Evolutionary conservation across 2,797 vertebrate genomes (phyloP).

Genomic region (Sarcoramphus papa): DNA sequence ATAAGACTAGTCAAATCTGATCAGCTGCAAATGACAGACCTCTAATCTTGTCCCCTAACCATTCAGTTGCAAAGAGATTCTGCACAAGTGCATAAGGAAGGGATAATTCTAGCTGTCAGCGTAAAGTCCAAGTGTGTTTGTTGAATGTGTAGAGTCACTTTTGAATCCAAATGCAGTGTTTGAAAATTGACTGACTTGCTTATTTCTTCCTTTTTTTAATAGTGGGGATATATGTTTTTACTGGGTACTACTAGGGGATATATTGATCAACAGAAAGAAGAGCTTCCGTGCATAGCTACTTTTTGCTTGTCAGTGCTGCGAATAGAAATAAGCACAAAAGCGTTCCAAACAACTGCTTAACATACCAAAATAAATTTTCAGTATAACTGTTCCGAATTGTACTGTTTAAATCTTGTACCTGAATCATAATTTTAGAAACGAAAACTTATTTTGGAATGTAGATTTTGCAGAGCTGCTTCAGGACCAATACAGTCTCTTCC

Average conservation of each 20-base stretch:
- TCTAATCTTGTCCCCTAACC: not conserved
- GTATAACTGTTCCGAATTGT: not conserved
- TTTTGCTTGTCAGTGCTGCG: not conserved
- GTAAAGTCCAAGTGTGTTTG: not conserved
- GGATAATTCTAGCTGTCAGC: not conserved
- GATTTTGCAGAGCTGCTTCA: not conserved
- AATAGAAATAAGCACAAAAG: not conserved
- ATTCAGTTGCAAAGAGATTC: not conserved
- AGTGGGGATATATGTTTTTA: not conserved
- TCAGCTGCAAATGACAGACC: not conserved
- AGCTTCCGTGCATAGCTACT: fast-evolving
- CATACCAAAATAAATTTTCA: not conserved
- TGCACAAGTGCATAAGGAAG: not conserved
- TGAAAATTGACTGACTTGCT: not conserved
- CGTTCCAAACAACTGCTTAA: not conserved
- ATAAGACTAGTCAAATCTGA: not conserved
- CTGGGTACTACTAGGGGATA: not conserved
- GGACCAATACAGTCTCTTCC: not conserved
- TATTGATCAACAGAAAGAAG: not conserved
- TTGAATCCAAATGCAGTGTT: not conserved
- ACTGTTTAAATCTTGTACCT: not conserved
- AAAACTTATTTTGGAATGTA: not conserved
- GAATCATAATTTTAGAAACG: not conserved
- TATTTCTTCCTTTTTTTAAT: not conserved
- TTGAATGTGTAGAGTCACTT: not conserved